Evolutionary conservation across 1,140 invertebrate species (phyloP).

Genomic region (Tetraneura akinire): DNA sequence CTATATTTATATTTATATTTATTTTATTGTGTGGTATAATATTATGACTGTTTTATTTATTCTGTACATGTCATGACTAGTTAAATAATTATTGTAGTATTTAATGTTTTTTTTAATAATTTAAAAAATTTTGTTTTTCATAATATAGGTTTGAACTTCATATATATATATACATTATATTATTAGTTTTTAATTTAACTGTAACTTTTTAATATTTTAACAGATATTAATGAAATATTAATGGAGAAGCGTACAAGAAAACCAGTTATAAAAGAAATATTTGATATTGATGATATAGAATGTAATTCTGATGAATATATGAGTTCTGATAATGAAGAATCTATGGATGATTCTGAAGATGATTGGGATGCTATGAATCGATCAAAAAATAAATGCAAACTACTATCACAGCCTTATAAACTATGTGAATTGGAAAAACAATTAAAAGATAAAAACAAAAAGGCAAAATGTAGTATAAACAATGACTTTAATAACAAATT

Average conservation of each 20-base stretch:
- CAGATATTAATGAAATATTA: not conserved
- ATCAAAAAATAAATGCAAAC: constrained; percentile 16
- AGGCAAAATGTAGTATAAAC: not conserved
- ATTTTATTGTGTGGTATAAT: too few species aligned
- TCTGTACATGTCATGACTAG: too few species aligned
- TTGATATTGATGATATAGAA: not conserved
- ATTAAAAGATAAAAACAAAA: constrained; percentile 7
- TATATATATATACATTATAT: too few species aligned
- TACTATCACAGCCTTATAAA: not conserved
- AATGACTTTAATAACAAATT: not conserved
- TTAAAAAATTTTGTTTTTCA: too few species aligned
- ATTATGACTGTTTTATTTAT: too few species aligned
- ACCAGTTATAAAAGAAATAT: not conserved
- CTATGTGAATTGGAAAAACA: constrained; percentile 12
- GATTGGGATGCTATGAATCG: constrained; percentile 34
- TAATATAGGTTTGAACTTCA: too few species aligned
- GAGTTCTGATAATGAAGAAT: not conserved
- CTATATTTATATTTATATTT: too few species aligned
- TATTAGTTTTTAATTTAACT: too few species aligned
- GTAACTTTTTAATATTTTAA: not conserved
- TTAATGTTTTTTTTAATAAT: too few species aligned
- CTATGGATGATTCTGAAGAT: constrained; percentile 9
- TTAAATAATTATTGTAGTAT: too few species aligned
- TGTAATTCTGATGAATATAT: constrained; percentile 22
- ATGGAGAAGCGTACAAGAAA: constrained; percentile 14